Conservation (phyloP, 2,888 invertebrate species). For the Eilema griseolum region DNA sequence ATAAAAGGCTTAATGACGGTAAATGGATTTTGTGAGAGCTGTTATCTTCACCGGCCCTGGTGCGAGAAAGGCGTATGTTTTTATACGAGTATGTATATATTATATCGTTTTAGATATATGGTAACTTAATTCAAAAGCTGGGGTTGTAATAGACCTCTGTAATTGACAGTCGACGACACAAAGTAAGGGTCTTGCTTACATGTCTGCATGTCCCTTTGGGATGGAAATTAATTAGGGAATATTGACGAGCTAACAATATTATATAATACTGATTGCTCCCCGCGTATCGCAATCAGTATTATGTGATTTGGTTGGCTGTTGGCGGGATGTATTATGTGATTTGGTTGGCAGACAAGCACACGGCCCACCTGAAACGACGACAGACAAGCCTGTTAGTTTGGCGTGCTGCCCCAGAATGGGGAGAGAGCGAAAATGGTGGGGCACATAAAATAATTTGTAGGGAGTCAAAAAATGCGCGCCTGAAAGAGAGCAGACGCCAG, state of each 20-base stretch:
- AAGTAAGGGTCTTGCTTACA: background rate
- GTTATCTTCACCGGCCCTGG: background rate
- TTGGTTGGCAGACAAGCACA: too few relatives aligned
- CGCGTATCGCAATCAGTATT: too few relatives aligned
- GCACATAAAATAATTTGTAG: too few relatives aligned
- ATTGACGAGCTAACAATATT: constrained; percentile 1
- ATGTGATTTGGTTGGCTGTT: too few relatives aligned
- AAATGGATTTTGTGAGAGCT: background rate
- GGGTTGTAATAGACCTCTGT: constrained; percentile 6
- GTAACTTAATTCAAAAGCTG: constrained; percentile 3
- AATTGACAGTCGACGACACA: constrained; percentile 1
- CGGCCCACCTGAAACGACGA: too few relatives aligned
- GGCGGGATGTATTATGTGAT: too few relatives aligned
- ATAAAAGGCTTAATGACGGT: background rate
- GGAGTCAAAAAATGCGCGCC: too few relatives aligned
- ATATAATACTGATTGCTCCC: background rate
- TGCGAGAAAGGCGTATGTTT: background rate
- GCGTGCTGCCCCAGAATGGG: too few relatives aligned
- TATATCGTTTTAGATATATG: background rate
- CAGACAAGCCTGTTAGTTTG: too few relatives aligned
- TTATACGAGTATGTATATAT: background rate
- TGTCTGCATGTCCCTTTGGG: background rate
- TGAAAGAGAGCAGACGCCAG: too few relatives aligned
- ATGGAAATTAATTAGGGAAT: constrained; percentile 8
- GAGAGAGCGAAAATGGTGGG: too few relatives aligned